Evolutionary conservation across 92 coral and sea anemone genomes (phyloP).

Genomic region (Epizoanthus rinbou): DNA sequence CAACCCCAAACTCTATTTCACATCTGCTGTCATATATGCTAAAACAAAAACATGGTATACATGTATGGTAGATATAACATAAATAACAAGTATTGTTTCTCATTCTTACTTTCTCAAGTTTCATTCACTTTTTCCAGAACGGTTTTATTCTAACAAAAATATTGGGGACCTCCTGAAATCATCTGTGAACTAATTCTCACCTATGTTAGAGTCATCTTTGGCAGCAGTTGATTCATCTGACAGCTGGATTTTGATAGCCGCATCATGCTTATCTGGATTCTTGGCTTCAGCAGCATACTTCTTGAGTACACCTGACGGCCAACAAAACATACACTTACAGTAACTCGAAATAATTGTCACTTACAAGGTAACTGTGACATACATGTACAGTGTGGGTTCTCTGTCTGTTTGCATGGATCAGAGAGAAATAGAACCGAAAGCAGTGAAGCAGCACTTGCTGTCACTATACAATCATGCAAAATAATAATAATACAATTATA

Average conservation of each 20-base stretch:
- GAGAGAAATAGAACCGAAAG: too few relatives aligned
- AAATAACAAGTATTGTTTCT: too few relatives aligned
- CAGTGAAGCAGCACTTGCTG: not conserved
- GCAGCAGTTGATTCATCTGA: constrained; percentile 30
- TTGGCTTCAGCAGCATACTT: constrained; percentile 53
- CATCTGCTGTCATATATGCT: constrained; percentile 4
- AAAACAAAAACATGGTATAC: not conserved
- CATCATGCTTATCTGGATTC: constrained; percentile 37
- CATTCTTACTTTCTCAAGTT: not conserved
- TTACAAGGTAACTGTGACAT: too few relatives aligned
- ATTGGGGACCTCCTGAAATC: not conserved
- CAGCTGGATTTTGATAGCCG: constrained; percentile 44
- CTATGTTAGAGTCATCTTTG: constrained; percentile 26
- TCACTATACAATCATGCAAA: too few relatives aligned
- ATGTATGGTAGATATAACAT: too few relatives aligned
- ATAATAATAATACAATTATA: too few relatives aligned
- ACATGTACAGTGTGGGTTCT: too few relatives aligned
- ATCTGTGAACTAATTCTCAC: not conserved
- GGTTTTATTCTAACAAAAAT: not conserved
- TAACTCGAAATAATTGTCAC: too few relatives aligned
- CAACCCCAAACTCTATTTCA: not conserved
- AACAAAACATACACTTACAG: not conserved
- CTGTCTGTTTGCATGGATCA: too few relatives aligned
- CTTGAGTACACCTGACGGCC: constrained; percentile 54
- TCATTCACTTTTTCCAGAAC: not conserved